Evolutionary conservation across 2,113 vertebrate species (phyloP), one percentile per base, ranked within the genome.

Genomic region (Melanerpes aurifrons): DNA sequence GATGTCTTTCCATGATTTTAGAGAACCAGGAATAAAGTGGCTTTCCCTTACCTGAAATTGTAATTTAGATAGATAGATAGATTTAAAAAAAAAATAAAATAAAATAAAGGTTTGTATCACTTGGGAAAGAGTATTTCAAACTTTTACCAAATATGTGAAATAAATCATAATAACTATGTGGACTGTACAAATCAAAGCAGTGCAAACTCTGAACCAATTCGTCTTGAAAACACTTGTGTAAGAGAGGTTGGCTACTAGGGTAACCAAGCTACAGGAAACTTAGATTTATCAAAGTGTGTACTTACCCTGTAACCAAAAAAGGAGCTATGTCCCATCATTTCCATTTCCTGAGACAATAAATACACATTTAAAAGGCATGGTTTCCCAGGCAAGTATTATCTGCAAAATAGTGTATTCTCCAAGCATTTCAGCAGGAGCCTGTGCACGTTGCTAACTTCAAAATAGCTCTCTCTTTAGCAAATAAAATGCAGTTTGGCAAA

Each of bases 151-250:
- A 64, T 2, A 3, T 47, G 14, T 71, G 40, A 91, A 89, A 25
- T 61, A 86, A 68, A 57, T 62, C 32, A 8, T 58, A 69, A 40
- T 40, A 57, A 35, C 50, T 73, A 2, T 70, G 40, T 82, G 54
- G 26, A 69, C 32, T 74, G 18, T 58, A 32, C 35, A 53, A 4
- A 73, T 50, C 82, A 86, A 79, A 92, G 37, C 54, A 75, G 48
- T 50, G 32, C 18, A 77, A 71, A 61, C 40, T 77, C 18, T 76
- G 78, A 87, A 32, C 15, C 32, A 72, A 37, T 89, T 81, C 73
- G 84, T 94, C 73, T 83, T 71, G 43, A 94, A 90, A 93, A 72
- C 29, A 26, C 10, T 78, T 82, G 29, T 47, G 17, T 78, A 66
- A 35, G 57, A 59, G 58, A 92, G 66, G 15, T 84, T 94, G 81